Evolutionary conservation across 2,797 vertebrate species (phyloP), one percentile per base, ranked within the genome.

Genomic region (Prionace glauca): DNA sequence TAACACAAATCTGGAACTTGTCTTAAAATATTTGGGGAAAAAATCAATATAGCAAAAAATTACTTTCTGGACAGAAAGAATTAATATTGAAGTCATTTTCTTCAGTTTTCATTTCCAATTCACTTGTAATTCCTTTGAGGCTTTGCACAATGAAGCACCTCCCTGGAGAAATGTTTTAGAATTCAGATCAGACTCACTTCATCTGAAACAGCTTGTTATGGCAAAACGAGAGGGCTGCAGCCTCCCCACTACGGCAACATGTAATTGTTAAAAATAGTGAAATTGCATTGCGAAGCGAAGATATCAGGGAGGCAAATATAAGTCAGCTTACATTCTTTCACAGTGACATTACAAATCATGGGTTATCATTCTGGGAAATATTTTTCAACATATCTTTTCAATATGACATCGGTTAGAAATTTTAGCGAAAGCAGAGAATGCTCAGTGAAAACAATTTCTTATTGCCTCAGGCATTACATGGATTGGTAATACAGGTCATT

Each of bases 1-100:
- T 67, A 65, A 18, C 18, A 36, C 60, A 8, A 29, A 0, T 41
- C 90, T 92, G 62, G 90, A 92, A 67, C 62, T 20, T 67, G 7
- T 32, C 0, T 67, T 36, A 62, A 22, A 67, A 67, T 24, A 20
- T 92, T 92, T 67, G 2, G 1, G 62, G 62, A 36, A 24, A 67
- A 92, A 92, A 92, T 92, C 90, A 36, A 67, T 92, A 67, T 36
- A 36, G n/a, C 90, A 67, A 67, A n/a, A 92, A 92, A 92, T 92
- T 92, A 74, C 93, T 50, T 74, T 45, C 69, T 32, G 45, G 26
- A 7, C 67, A 45, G 50, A 94, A 71, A 69, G 69, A n/a, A 65
- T 7, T 12, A 91, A 72, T 50, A 41, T 22, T 29, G 67, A 72
- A 74, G 50, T 67, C 74, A 74, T 94, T 45, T 94, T 94, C 93